Percentiles rank a stretch among this genome's conserved stretches.
phyloP scores from a whole-genome alignment of 2,113 vertebrate species.

The Oncorhynchus nerka region DNA sequence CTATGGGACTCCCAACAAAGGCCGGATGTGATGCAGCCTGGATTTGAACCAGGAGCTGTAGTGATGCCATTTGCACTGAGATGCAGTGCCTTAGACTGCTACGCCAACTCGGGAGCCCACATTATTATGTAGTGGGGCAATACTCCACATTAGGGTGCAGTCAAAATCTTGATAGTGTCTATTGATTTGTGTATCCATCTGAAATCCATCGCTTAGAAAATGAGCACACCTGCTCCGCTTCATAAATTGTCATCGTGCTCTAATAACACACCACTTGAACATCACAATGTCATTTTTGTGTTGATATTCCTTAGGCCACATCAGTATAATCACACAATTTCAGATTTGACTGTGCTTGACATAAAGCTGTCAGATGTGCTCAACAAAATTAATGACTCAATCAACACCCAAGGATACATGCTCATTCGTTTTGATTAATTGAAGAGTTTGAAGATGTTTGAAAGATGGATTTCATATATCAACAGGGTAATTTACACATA shows the following conservation, averaged over 20 bases:
- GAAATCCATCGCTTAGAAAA: background rate
- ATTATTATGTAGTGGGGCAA: background rate
- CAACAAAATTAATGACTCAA: conserved; percentile 61
- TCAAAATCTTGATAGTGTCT: background rate
- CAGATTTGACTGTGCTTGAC: conserved; percentile 58
- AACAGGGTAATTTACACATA: too few species aligned
- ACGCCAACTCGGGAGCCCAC: too few species aligned
- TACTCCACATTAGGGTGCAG: background rate
- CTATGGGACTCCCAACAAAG: too few species aligned
- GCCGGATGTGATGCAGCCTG: too few species aligned
- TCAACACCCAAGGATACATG: conserved; percentile 59
- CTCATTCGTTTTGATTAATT: conserved; percentile 60
- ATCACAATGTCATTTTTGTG: conserved; percentile 14
- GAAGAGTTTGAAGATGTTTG: conserved; percentile 1
- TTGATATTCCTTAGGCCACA: background rate
- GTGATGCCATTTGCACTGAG: too few species aligned
- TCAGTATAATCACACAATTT: conserved; percentile 49
- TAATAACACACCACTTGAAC: conserved; percentile 28
- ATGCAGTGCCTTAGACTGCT: too few species aligned
- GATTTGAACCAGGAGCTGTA: too few species aligned
- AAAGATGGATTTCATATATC: background rate
- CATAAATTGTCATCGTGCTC: background rate
- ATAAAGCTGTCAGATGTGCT: conserved; percentile 62
- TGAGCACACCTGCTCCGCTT: background rate
- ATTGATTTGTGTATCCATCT: background rate